Percentiles rank a stretch among this genome's conserved stretches.
phyloP scores from a whole-genome alignment of 2,797 vertebrate genomes.

The Triplophysa yarkandensis region DNA sequence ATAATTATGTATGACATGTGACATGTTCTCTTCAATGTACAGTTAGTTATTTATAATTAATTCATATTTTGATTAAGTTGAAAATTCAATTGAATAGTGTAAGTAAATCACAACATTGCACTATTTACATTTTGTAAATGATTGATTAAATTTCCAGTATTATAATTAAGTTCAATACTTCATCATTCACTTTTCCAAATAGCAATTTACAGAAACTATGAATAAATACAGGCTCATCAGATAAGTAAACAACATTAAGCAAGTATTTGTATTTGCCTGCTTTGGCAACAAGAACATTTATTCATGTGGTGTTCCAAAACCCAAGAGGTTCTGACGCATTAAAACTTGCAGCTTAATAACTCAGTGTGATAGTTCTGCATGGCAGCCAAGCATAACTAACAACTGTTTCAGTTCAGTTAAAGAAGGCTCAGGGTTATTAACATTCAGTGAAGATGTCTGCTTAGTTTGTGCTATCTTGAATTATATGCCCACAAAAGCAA shows the following conservation, averaged over 20 bases:
- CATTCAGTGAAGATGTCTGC: conserved; percentile 9
- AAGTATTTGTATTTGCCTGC: background rate
- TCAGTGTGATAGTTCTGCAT: conserved; percentile 27
- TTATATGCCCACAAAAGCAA: background rate
- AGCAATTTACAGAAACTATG: background rate
- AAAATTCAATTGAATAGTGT: too few relatives aligned
- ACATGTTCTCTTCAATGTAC: too few relatives aligned
- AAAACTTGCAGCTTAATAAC: conserved; percentile 21
- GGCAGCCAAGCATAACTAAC: conserved; percentile 6
- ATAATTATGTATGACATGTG: too few relatives aligned
- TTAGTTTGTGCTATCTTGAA: background rate
- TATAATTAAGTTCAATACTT: background rate
- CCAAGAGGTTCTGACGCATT: conserved; percentile 5
- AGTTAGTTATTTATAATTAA: too few relatives aligned
- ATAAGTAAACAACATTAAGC: background rate
- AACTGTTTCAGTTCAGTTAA: conserved; percentile 12
- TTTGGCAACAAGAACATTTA: conserved; percentile 7
- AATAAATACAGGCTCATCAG: background rate
- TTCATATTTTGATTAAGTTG: background rate
- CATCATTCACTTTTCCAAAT: background rate
- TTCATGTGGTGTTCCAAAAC: background rate
- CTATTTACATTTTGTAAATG: too few relatives aligned
- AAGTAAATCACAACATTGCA: background rate
- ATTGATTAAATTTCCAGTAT: too few relatives aligned
- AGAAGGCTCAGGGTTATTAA: conserved; percentile 7